phyloP scores from a whole-genome alignment of 2,888 invertebrate genomes.

The Lysandra bellargus region DNA sequence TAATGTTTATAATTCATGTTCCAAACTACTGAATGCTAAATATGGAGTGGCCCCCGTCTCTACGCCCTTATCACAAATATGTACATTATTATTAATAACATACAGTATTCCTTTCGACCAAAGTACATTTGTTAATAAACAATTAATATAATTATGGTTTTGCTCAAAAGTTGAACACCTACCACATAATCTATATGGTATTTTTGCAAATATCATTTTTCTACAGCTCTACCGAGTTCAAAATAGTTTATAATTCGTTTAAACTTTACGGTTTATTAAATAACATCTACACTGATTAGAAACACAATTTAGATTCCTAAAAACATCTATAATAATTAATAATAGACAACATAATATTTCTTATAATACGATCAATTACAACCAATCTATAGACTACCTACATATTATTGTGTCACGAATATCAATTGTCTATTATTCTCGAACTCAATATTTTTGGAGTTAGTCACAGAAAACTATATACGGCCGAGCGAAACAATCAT shows the following conservation, averaged over 20 bases:
- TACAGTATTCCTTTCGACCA: background rate
- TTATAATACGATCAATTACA: no score
- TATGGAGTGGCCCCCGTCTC: background rate
- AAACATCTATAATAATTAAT: no score
- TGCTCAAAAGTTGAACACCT: background rate
- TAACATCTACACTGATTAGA: no score
- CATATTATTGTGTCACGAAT: background rate
- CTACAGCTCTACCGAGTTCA: no score
- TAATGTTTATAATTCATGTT: conserved; percentile 22
- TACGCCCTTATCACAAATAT: background rate
- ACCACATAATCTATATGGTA: no score
- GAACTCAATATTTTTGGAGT: background rate
- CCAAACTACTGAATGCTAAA: background rate
- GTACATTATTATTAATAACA: background rate
- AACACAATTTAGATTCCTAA: no score
- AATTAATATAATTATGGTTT: background rate
- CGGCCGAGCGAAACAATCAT: conserved; percentile 1
- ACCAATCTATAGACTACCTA: no score
- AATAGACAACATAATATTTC: no score
- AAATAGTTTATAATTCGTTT: no score
- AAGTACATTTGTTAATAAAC: background rate
- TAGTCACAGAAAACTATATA: background rate
- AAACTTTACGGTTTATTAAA: no score
- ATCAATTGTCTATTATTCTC: background rate
- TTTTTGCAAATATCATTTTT: no score